Base-by-base conservation (phyloP, 2,888 invertebrate species). In the Nycteola revayana region DNA sequence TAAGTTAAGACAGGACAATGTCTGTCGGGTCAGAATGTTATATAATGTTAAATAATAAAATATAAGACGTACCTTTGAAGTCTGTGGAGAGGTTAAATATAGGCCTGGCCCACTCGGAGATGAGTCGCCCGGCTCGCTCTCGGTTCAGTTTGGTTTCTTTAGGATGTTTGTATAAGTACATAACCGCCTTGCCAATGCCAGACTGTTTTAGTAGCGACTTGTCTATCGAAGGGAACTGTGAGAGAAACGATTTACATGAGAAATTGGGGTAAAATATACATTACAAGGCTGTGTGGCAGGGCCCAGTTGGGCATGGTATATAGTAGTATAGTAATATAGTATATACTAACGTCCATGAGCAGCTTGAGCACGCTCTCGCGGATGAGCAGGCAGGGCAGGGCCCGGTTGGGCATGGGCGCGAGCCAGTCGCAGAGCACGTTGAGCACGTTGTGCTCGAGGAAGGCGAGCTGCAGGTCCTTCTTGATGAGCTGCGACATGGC, bases 141-240 rank as follows among this genome's bases (percentile, higher is more conserved):
- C 95, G 94, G 83, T 99, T 99, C 38, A 93, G 91, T 78, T 97
- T 97, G 0, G 96, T 96, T 90, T 99, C 99, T 77, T 95, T 96
- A 0, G 99, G 99, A 81, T 99, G 99, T 78, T 99, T 99, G 85
- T 97, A 99, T 31, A 99, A 90, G 87, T 99, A 98, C 99, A 99
- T 99, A 1, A 99, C 97, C 24, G 99, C 99, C 86, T 99, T 99
- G 35, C 99, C 99, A 54, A 99, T 97, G 11, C 98, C 98, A 4
- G 98, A 98, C 72, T 96, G 96, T 77, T 98, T 98, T 55, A 99
- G 89, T 37, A 96, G 94, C 24, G 94, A 92, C 75, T 96, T 95
- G 76, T 96, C 96, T 38, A 98, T 93, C 11, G 93, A 90, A 17
- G 98, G 98, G 83, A 98, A 97, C 94, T 96, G 77, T 20, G 28